phyloP scores from a whole-genome alignment of 2,888 invertebrate genomes.

The Notodonta dromedarius region DNA sequence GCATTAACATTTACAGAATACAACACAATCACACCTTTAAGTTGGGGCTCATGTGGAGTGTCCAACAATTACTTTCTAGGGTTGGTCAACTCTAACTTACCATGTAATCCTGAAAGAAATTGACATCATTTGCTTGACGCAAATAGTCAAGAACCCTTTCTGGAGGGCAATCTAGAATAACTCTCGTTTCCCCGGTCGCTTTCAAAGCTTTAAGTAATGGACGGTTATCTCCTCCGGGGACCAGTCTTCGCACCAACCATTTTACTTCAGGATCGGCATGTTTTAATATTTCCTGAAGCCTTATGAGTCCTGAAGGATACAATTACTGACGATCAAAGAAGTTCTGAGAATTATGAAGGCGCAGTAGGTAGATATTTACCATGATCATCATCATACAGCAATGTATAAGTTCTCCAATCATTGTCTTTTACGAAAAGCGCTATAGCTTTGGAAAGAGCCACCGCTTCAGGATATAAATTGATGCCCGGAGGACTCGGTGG shows the following conservation, averaged over 20 bases:
- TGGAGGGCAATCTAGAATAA: constrained; percentile 90
- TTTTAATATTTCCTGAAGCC: constrained; percentile 92
- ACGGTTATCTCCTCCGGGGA: constrained; percentile 81
- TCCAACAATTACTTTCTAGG: neutral
- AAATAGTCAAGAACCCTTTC: constrained; percentile 87
- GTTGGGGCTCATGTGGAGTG: no score
- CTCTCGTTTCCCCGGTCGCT: constrained; percentile 86
- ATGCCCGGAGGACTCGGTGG: constrained; percentile 69
- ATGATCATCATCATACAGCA: constrained; percentile 91
- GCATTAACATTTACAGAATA: neutral
- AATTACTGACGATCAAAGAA: no score
- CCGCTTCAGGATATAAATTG: constrained; percentile 91
- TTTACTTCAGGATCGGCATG: constrained; percentile 87
- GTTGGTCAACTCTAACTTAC: constrained; percentile 48
- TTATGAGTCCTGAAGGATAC: constrained; percentile 84
- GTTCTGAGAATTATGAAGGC: no score
- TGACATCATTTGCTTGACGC: constrained; percentile 92
- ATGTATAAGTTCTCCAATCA: constrained; percentile 90
- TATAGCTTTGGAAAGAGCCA: constrained; percentile 86
- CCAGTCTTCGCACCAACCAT: constrained; percentile 88
- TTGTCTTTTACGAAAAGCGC: constrained; percentile 87
- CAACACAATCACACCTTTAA: neutral
- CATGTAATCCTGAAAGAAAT: constrained; percentile 93
- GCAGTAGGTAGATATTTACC: constrained; percentile 61
- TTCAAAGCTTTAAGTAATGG: constrained; percentile 90